Evolutionary conservation across 2,113 vertebrate genomes (phyloP).

Genomic region (Setophaga coronata): DNA sequence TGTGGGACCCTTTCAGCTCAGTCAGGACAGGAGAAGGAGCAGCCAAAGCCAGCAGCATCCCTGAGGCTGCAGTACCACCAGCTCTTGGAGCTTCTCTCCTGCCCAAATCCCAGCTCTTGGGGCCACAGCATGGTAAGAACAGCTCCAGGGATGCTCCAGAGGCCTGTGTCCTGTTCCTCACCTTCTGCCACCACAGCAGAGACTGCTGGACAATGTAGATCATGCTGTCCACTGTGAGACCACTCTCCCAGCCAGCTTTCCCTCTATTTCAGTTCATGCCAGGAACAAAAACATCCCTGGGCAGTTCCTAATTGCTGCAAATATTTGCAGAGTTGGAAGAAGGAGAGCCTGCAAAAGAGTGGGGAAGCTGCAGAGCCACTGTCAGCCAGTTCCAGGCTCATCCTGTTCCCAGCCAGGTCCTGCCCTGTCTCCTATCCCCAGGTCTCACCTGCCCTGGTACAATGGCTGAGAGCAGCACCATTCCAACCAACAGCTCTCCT

Average conservation of each 20-base stretch:
- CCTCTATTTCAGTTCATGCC: background rate
- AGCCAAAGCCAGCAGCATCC: background rate
- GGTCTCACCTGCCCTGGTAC: background rate
- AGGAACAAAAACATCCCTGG: background rate
- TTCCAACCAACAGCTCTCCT: background rate
- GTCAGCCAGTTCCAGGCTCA: background rate
- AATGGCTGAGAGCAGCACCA: background rate
- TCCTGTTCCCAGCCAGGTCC: background rate
- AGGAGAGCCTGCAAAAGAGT: background rate
- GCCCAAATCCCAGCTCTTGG: background rate
- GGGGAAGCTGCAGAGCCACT: background rate
- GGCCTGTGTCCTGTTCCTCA: background rate
- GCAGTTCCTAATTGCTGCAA: background rate
- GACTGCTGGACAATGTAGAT: background rate
- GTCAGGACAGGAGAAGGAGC: accelerated
- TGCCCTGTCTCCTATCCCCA: background rate
- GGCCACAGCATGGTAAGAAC: background rate
- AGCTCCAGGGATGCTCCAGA: background rate
- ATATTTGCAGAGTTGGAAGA: background rate
- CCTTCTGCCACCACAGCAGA: background rate
- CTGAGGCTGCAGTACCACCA: background rate
- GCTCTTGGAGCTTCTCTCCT: background rate
- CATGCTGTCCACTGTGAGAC: background rate
- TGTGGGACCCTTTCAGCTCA: background rate
- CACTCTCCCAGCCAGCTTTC: background rate